Evolutionary conservation across 2,888 invertebrate species (phyloP).

Genomic region (Ochlodes sylvanus): DNA sequence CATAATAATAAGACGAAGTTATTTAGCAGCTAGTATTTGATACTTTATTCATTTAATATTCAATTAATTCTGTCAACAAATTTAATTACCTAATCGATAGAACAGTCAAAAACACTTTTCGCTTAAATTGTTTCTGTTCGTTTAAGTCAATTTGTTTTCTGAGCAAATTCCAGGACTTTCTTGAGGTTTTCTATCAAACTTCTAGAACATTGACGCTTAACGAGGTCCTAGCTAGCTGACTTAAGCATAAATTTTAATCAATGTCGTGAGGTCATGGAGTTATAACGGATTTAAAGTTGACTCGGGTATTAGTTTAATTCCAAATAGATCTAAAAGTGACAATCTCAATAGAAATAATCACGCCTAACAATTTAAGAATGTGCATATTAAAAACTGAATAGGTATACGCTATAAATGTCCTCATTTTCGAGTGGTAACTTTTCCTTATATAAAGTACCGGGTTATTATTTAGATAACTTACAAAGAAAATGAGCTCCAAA

Average conservation of each 20-base stretch:
- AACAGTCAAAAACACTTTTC: slow-evolving; percentile 9
- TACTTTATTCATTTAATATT: too few species aligned
- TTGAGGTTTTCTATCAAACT: slow-evolving; percentile 18
- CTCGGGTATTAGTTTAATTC: neutral
- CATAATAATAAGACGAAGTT: too few species aligned
- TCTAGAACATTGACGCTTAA: slow-evolving; percentile 7
- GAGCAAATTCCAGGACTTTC: slow-evolving; percentile 21
- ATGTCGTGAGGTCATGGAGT: neutral
- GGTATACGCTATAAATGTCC: too few species aligned
- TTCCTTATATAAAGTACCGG: neutral
- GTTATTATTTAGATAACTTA: neutral
- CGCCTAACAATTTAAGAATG: too few species aligned
- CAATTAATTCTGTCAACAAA: neutral
- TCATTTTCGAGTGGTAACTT: neutral
- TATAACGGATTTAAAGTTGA: too few species aligned
- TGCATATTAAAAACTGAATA: too few species aligned
- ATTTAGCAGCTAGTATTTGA: too few species aligned
- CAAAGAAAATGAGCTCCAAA: slow-evolving; percentile 1
- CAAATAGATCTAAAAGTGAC: too few species aligned
- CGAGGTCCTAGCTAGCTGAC: slow-evolving; percentile 7
- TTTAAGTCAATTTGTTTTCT: slow-evolving; percentile 20
- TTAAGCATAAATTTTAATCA: slow-evolving; percentile 2
- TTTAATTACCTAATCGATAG: slow-evolving; percentile 11
- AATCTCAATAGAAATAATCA: too few species aligned
- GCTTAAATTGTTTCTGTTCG: slow-evolving; percentile 20